These are phyloP conservation scores for Microdon myrmicae DNA, from an alignment of 2,888 invertebrate species.

Conservation along the genomic window DNA sequence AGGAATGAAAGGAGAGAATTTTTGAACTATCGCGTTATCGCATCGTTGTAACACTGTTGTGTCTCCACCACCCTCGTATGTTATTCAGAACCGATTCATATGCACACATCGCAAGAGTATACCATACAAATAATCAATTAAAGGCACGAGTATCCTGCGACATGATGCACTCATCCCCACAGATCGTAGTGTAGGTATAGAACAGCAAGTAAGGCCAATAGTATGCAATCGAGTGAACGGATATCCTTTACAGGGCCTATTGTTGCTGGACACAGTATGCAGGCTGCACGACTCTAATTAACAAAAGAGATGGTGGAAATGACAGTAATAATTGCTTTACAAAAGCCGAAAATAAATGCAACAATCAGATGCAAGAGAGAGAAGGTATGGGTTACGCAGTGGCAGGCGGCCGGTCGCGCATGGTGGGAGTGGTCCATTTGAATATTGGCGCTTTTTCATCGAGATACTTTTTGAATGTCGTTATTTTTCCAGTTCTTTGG, in stretches of 20 bases:
- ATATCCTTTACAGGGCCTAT: slow-evolving; percentile 31
- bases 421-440: slow-evolving; percentile 8
- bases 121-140: slow-evolving; percentile 48
- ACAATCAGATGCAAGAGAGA: slow-evolving; percentile 43
- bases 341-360: slow-evolving; percentile 52
- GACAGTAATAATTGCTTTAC: slow-evolving; percentile 53
- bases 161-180: slow-evolving; percentile 31
- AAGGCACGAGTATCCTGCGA: slow-evolving; percentile 34
- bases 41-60: no score
- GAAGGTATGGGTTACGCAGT: background rate
- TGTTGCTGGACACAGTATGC: slow-evolving; percentile 6
- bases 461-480: background rate
- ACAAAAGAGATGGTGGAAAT: slow-evolving; percentile 53
- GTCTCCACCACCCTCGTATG: slow-evolving; percentile 7
- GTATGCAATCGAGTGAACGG: slow-evolving; percentile 21
- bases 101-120: slow-evolving; percentile 6
- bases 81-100: slow-evolving; percentile 5
- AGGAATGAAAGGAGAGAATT: no score
- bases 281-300: slow-evolving; percentile 40
- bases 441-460: slow-evolving; percentile 36
- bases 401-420: slow-evolving; percentile 1
- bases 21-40: no score
- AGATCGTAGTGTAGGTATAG: slow-evolving; percentile 28
- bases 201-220: slow-evolving; percentile 4
- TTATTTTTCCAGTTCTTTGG: slow-evolving; percentile 26